Conservation (phyloP, 2,888 invertebrate species). For the Asteroscopus sphinx region DNA sequence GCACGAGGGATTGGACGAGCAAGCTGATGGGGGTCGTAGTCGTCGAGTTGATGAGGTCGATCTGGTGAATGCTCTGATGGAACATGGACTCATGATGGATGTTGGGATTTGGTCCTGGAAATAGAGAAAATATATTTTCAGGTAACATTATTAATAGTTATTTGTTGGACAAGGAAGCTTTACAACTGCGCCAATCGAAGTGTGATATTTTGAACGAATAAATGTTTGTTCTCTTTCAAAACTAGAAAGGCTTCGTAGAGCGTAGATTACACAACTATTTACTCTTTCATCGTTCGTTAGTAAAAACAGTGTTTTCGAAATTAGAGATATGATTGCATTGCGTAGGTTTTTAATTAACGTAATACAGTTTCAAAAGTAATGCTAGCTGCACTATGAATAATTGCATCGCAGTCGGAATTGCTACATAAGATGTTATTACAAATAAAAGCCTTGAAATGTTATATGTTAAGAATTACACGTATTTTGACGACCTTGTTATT, state of each 20-base stretch:
- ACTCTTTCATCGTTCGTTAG: neutral
- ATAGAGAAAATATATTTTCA: conserved; percentile 7
- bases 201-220: too few species aligned
- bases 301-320: conserved; percentile 3
- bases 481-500: neutral
- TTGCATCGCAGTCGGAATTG: neutral
- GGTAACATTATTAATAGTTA: too few species aligned
- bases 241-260: neutral
- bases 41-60: conserved; percentile 78
- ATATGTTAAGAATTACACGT: neutral
- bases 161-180: too few species aligned
- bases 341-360: conserved; percentile 1
- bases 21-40: conserved; percentile 91
- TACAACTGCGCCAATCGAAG: too few species aligned
- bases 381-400: neutral
- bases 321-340: neutral
- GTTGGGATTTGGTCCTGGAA: conserved; percentile 77
- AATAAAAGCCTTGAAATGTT: neutral
- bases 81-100: conserved; percentile 76
- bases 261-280: neutral
- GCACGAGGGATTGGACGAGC: conserved; percentile 92
- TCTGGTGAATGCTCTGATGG: conserved; percentile 77
- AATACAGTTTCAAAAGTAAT: neutral
- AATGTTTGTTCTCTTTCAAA: too few species aligned
- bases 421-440: neutral